Evolutionary conservation across 2,888 invertebrate genomes (phyloP), one percentile per base, ranked within the genome.

Genomic region (Craniophora ligustri): DNA sequence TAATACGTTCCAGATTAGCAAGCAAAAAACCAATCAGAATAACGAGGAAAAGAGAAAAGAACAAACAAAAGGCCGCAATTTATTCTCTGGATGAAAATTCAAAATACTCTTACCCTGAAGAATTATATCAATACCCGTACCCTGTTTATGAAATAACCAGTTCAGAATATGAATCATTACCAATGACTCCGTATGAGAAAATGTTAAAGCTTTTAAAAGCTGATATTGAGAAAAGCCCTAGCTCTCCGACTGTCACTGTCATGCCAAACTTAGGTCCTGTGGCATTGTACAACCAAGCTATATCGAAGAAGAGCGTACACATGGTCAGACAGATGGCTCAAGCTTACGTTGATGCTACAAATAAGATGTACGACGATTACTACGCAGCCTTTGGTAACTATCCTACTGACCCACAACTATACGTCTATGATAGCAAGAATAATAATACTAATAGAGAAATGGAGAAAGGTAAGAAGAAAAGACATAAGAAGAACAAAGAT

Each of bases 271-370:
- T 87, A 1, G 91, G 92, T 0, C 78, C 79, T 0, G 82, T 86
- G 3, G 87, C 87, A 0, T 58, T 90, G 1, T 92, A 92, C 44
- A 76, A 77, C 18, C 92, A 91, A 60, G 87, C 87, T 1, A 74
- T 92, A 31, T 92, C 92, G 0, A 81, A 63, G 30, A 79, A 80
- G 56, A 91, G 86, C 59, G 78, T 79, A 39, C 62, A 75, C 1
- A 69, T 81, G 40, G 89, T 92, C 13, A 85, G 87, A 40, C 72
- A 76, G 39, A 61, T 90, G 32, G 78, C 87, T 0, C 63, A 65
- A 7, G 71, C 72, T 0, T 89, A 88, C 50, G 79, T 66, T 1
- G 67, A 82, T n/a, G 62, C 76, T 7, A 61, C 61, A 2, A 57
- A 60, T 15, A 44, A 61, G 21, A 28, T 39, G 6, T 63, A 58